Evolutionary conservation across 2,888 invertebrate genomes (phyloP).

Genomic region (Zootermopsis nevadensis): DNA sequence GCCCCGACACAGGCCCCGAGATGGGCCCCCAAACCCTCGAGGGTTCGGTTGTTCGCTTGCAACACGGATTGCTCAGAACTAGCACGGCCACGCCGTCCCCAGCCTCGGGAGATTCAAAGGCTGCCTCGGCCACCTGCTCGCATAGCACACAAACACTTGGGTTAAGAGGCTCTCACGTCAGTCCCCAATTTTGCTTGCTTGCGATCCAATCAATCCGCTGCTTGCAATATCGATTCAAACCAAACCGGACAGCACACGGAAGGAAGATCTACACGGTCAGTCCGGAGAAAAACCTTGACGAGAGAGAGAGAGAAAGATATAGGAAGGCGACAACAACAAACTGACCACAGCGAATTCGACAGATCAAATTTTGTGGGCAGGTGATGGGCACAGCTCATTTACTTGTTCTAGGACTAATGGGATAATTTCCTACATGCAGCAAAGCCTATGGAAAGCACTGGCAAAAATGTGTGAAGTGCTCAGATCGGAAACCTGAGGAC

Average conservation of each 20-base stretch:
- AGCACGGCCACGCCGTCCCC: slow-evolving; percentile 54
- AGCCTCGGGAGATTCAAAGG: slow-evolving; percentile 53
- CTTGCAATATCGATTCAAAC: slow-evolving; percentile 39
- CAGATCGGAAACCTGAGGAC: not conserved
- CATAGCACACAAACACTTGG: slow-evolving; percentile 52
- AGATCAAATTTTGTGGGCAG: slow-evolving; percentile 11
- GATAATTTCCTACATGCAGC: slow-evolving; percentile 36
- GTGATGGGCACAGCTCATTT: slow-evolving; percentile 19
- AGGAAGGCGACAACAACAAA: slow-evolving; percentile 8
- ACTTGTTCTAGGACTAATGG: slow-evolving; percentile 26
- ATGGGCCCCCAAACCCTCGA: slow-evolving; percentile 53
- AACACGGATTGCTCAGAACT: slow-evolving; percentile 55
- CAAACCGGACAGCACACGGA: slow-evolving; percentile 37
- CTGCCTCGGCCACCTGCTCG: slow-evolving; percentile 53
- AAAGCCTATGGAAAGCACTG: slow-evolving; percentile 35
- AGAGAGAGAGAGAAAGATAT: slow-evolving; percentile 37
- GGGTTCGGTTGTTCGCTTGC: slow-evolving; percentile 53
- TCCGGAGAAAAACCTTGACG: slow-evolving; percentile 30
- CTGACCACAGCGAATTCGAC: slow-evolving; percentile 1
- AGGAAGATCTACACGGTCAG: slow-evolving; percentile 46
- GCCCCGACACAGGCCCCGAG: slow-evolving; percentile 34
- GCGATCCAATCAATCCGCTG: slow-evolving; percentile 39
- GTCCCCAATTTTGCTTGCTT: slow-evolving; percentile 36
- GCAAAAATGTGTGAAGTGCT: slow-evolving; percentile 37
- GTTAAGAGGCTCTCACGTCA: slow-evolving; percentile 12